phyloP scores from a whole-genome alignment of 1,140 invertebrate species.

The Charaxes varanes region DNA sequence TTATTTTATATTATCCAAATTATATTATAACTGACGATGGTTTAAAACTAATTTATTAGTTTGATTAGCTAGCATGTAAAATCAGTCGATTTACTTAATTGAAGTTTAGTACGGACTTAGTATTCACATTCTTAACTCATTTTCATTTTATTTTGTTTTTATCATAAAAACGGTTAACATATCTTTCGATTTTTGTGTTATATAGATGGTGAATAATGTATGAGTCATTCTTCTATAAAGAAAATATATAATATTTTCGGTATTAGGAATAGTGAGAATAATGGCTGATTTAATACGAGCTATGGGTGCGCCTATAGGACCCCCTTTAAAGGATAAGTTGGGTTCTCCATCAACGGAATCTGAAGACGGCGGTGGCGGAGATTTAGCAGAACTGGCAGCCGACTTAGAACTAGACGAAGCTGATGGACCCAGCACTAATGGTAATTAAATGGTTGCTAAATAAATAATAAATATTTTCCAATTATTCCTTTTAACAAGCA shows the following conservation, averaged over 20 bases:
- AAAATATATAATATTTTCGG: slow-evolving; percentile 23
- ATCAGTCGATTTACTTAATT: slow-evolving; percentile 8
- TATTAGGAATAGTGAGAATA: slow-evolving; percentile 28
- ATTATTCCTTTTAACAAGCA: too few relatives aligned
- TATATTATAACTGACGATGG: too few relatives aligned
- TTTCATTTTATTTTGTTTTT: slow-evolving; percentile 28
- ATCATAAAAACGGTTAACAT: slow-evolving; percentile 39
- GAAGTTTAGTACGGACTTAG: neutral
- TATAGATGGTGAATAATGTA: slow-evolving; percentile 35
- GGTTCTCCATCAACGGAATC: slow-evolving; percentile 89
- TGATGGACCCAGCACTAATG: slow-evolving; percentile 81
- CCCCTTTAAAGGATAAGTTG: slow-evolving; percentile 80
- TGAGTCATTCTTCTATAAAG: slow-evolving; percentile 36
- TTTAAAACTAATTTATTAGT: too few relatives aligned
- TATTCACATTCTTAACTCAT: neutral
- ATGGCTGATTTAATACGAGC: slow-evolving; percentile 81
- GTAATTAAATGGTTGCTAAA: too few relatives aligned
- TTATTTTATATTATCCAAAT: too few relatives aligned
- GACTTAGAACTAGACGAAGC: slow-evolving; percentile 88
- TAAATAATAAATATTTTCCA: too few relatives aligned
- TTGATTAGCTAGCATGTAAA: neutral
- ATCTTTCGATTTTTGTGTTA: slow-evolving; percentile 29
- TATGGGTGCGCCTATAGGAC: slow-evolving; percentile 76
- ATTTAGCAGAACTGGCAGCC: slow-evolving; percentile 77
- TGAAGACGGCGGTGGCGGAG: slow-evolving; percentile 86